A percentile compares a stretch with the other conserved stretches of the same genome.
phyloP scores from a whole-genome alignment of 2,113 vertebrate genomes.

The Tetraodon nigroviridis region DNA sequence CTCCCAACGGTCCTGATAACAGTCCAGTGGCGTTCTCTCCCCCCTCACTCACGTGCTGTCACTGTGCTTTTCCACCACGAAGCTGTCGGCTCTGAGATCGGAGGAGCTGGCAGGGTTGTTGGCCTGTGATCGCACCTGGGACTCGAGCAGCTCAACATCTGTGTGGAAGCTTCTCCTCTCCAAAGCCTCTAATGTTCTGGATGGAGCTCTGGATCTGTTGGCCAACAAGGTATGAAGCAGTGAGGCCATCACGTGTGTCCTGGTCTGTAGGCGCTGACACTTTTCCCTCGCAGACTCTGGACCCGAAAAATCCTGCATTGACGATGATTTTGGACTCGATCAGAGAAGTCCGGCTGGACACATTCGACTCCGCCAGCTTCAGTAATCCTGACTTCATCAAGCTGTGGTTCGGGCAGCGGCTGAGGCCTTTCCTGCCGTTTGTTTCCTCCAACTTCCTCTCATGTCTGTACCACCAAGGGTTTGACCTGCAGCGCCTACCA shows the following conservation, averaged over 20 bases:
- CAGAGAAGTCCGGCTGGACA: slow-evolving; percentile 56
- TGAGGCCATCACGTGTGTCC: not conserved
- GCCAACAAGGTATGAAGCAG: slow-evolving; percentile 46
- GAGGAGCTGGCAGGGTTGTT: slow-evolving; percentile 33
- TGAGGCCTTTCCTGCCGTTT: slow-evolving; percentile 57
- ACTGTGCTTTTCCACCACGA: not conserved
- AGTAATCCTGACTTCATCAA: slow-evolving; percentile 36
- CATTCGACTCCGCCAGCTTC: slow-evolving; percentile 17
- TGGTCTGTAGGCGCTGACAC: not conserved
- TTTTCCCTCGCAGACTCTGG: slow-evolving; percentile 39
- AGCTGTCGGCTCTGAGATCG: slow-evolving; percentile 43
- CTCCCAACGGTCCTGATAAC: not conserved
- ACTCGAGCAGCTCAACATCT: slow-evolving; percentile 23
- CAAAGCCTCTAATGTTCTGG: slow-evolving; percentile 48
- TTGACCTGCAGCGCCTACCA: slow-evolving; percentile 66
- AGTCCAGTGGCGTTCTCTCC: not conserved
- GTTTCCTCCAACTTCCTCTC: slow-evolving; percentile 62
- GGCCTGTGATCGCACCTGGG: slow-evolving; percentile 30
- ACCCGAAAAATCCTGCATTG: slow-evolving; percentile 24
- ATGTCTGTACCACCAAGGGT: slow-evolving; percentile 30
- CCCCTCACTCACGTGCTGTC: not conserved
- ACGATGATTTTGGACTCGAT: slow-evolving; percentile 59
- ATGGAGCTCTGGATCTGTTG: slow-evolving; percentile 55
- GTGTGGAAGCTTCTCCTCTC: slow-evolving; percentile 65
- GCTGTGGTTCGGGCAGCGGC: slow-evolving; percentile 60